A percentile compares a stretch with the other conserved stretches of the same genome.
Evolutionary conservation across 53 echinoderm and acorn worm species (phyloP).

Genomic region (Patiria pectinifera): DNA sequence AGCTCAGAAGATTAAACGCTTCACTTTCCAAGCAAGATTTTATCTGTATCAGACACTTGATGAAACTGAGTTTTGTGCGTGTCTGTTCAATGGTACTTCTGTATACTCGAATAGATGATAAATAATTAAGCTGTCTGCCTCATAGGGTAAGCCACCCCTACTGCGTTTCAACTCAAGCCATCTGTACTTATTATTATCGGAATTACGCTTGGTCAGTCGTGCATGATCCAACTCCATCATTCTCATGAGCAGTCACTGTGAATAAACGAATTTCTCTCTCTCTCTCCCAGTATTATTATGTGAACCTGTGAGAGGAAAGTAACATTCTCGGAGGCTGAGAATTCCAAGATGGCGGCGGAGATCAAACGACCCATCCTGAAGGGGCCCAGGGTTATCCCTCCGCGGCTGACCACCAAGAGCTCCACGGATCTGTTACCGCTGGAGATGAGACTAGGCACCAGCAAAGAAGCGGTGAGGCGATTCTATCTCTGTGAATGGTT

Average conservation of each 20-base stretch:
- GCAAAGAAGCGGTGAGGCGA: conserved; percentile 81
- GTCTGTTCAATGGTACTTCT: no score
- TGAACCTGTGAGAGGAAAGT: not conserved
- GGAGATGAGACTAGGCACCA: conserved; percentile 85
- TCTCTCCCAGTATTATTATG: not conserved
- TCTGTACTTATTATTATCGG: not conserved
- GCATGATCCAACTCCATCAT: not conserved
- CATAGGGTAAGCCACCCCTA: no score
- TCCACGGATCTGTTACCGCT: conserved; percentile 87
- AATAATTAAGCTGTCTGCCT: no score
- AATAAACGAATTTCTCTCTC: not conserved
- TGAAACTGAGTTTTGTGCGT: no score
- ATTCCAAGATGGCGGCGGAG: conserved; percentile 48
- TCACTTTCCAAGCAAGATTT: no score
- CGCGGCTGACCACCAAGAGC: conserved; percentile 79
- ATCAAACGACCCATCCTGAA: conserved; percentile 27
- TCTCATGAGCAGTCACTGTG: not conserved
- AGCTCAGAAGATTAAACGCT: no score
- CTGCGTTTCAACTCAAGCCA: not conserved
- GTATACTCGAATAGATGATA: no score
- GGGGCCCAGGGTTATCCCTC: conserved; percentile 42
- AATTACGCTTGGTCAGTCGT: not conserved
- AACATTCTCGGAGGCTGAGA: not conserved
- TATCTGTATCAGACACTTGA: no score
- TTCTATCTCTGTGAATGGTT: not conserved